Evolutionary conservation across 2,888 invertebrate genomes (phyloP).

Genomic region (Oxystoma pomonae): DNA sequence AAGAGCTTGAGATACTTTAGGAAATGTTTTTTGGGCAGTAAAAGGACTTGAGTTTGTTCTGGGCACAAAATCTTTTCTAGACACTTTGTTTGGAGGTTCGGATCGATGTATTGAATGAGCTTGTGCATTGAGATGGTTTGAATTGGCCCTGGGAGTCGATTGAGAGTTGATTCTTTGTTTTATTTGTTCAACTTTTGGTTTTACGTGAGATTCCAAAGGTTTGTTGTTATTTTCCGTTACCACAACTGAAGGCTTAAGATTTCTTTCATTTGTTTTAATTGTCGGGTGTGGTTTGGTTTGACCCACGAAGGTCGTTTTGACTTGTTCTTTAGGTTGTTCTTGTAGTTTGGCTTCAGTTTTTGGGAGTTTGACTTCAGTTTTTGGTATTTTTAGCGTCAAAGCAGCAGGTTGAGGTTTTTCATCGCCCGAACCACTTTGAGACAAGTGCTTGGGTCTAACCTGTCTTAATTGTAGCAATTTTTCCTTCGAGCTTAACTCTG

Average conservation of each 20-base stretch:
- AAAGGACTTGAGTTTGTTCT: constrained; percentile 30
- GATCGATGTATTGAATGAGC: constrained; percentile 5
- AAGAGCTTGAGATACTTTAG: constrained; percentile 29
- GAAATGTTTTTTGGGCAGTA: constrained; percentile 40
- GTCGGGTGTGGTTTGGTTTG: constrained; percentile 9
- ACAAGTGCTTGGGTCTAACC: constrained; percentile 43
- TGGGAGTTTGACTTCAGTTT: constrained; percentile 22
- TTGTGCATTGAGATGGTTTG: not conserved
- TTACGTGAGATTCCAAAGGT: constrained; percentile 12
- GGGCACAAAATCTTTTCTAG: constrained; percentile 27
- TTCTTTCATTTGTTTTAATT: constrained; percentile 16
- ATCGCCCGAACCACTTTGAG: constrained; percentile 25
- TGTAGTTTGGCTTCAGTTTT: constrained; percentile 7
- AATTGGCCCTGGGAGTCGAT: not conserved
- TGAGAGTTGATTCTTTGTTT: constrained; percentile 8
- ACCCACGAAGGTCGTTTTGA: too few relatives aligned
- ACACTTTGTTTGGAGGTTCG: constrained; percentile 9
- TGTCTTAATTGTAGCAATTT: constrained; percentile 47
- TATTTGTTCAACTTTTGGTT: constrained; percentile 15
- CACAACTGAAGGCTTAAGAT: not conserved
- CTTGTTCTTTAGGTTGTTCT: not conserved
- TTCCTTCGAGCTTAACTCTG: constrained; percentile 42
- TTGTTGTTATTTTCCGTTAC: constrained; percentile 16
- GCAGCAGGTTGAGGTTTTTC: constrained; percentile 37
- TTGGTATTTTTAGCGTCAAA: constrained; percentile 27